Percentiles rank a stretch among this genome's conserved stretches.
phyloP scores from a whole-genome alignment of 2,888 invertebrate species.

The Colostygia pectinataria region DNA sequence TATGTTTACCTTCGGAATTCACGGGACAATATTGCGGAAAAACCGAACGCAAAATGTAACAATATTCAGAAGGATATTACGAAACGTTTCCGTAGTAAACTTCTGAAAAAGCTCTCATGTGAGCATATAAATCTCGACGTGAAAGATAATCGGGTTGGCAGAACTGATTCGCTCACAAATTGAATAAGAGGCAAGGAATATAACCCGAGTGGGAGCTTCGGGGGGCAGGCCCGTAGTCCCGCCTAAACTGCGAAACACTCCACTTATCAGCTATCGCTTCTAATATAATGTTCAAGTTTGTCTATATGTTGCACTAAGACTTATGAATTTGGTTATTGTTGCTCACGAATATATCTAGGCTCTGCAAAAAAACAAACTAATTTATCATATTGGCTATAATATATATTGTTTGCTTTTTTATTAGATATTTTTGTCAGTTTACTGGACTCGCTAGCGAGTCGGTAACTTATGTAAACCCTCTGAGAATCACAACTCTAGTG shows the following conservation, averaged over 20 bases:
- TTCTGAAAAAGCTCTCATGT: conserved; percentile 62
- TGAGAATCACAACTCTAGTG: too few species aligned
- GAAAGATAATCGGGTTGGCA: conserved; percentile 78
- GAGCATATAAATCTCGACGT: conserved; percentile 75
- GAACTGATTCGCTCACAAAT: conserved; percentile 80
- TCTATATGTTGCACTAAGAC: conserved; percentile 20
- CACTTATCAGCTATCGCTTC: conserved; percentile 54
- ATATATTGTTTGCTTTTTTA: too few species aligned
- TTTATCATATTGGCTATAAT: too few species aligned
- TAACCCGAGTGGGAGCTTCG: conserved; percentile 52
- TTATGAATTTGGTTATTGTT: background rate
- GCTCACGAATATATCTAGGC: too few species aligned
- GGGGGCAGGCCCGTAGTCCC: conserved; percentile 45
- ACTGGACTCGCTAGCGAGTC: too few species aligned
- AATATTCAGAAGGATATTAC: conserved; percentile 47
- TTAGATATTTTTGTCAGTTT: too few species aligned
- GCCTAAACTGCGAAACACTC: conserved; percentile 61
- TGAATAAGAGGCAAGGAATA: conserved; percentile 75
- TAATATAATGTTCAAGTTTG: conserved; percentile 55
- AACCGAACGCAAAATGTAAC: conserved; percentile 38
- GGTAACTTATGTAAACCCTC: too few species aligned
- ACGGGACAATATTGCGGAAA: conserved; percentile 25
- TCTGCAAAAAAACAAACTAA: too few species aligned
- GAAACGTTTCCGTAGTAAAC: conserved; percentile 50
- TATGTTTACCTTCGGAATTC: conserved; percentile 1